Percentiles rank a stretch among this genome's conserved stretches.
These are phyloP conservation scores for Paelopatides confundens DNA, from an alignment of 53 echinoderm and acorn worm genomes.

Conservation along the genomic window DNA sequence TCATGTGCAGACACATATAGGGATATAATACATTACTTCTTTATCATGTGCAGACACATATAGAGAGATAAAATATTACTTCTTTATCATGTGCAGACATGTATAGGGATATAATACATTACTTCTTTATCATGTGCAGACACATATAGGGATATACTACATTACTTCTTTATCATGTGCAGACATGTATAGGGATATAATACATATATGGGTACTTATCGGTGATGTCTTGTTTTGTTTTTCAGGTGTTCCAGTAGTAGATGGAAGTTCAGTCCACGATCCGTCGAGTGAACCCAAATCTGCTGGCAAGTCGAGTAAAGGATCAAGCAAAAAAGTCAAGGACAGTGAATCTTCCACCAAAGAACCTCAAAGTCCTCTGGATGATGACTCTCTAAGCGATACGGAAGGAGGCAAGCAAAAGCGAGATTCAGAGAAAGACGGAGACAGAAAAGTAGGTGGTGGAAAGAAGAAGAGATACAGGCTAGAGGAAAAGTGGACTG, in stretches of 20 bases:
- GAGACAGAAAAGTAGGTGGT: not conserved
- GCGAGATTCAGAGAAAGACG: not conserved
- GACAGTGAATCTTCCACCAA: conserved; percentile 32
- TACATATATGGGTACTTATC: too few relatives aligned
- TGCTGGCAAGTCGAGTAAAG: not conserved
- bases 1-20: too few relatives aligned
- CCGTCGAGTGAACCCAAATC: conserved; percentile 17
- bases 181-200: too few relatives aligned
- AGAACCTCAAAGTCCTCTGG: not conserved
- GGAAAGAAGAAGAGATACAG: conserved; percentile 47
- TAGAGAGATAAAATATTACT: too few relatives aligned
- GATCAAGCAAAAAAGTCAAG: conserved; percentile 3
- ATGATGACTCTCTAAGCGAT: not conserved
- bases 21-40: too few relatives aligned
- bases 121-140: too few relatives aligned
- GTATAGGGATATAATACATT: too few relatives aligned
- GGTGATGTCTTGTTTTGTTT: too few relatives aligned
- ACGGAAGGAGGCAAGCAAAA: not conserved
- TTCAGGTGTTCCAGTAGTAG: conserved; percentile 28
- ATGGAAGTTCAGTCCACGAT: conserved; percentile 32
- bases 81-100: too few relatives aligned
- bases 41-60: too few relatives aligned
- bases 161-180: too few relatives aligned
- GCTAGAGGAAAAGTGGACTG: not conserved
- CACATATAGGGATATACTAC: too few relatives aligned